Conservation (phyloP, 1,140 invertebrate genomes). For the Odontomachus brunneus region DNA sequence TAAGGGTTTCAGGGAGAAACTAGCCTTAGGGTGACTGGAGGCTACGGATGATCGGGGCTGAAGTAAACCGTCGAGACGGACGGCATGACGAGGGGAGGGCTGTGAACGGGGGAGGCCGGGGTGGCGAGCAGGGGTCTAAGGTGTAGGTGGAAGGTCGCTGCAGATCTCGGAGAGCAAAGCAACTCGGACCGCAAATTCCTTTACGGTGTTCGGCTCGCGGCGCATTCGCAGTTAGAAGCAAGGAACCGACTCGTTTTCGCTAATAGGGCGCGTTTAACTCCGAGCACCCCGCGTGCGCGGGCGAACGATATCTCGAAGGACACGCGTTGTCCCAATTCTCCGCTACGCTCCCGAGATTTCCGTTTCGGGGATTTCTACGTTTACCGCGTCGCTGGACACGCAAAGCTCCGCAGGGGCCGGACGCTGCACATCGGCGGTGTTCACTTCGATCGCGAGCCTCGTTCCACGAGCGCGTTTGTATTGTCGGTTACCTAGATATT, state of each 20-base stretch:
- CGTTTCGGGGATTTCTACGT: conserved; percentile 53
- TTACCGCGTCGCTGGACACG: conserved; percentile 43
- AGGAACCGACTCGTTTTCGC: conserved; percentile 73
- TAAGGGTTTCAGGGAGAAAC: conserved; percentile 77
- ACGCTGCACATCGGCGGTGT: background rate
- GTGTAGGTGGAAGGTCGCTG: conserved; percentile 71
- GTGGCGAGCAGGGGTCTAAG: conserved; percentile 39
- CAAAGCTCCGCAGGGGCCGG: conserved; percentile 39
- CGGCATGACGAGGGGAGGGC: conserved; percentile 18
- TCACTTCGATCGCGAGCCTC: conserved; percentile 23
- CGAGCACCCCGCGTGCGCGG: conserved; percentile 38
- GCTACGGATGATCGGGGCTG: conserved; percentile 76
- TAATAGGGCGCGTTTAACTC: conserved; percentile 73
- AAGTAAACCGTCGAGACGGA: conserved; percentile 69
- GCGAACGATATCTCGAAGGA: background rate
- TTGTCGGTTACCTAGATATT: background rate
- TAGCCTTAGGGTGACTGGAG: conserved; percentile 76
- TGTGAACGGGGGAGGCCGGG: conserved; percentile 45
- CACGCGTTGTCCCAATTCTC: conserved; percentile 46
- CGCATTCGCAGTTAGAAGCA: conserved; percentile 68
- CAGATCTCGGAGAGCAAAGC: conserved; percentile 72
- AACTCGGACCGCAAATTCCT: conserved; percentile 79
- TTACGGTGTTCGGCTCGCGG: conserved; percentile 69
- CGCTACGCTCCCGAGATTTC: conserved; percentile 21
- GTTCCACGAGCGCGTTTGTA: background rate